Evolutionary conservation across 1,140 invertebrate genomes (phyloP), one percentile per base, ranked within the genome.

Genomic region (Musca domestica): DNA sequence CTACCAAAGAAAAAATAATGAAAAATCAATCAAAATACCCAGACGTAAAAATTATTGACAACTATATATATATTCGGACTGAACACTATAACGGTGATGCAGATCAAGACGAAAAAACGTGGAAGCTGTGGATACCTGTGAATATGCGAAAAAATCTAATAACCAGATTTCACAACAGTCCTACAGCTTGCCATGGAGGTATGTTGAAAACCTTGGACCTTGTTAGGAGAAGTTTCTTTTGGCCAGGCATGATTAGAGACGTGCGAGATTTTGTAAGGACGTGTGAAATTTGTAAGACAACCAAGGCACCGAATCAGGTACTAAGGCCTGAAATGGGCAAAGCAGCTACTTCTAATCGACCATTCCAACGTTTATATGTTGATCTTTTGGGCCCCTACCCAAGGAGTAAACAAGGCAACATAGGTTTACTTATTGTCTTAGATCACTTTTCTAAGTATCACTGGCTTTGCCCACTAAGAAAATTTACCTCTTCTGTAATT

Each of bases 71-170:
- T 20, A 65, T 52, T 20, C 23, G 49, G 17, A 69, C 47, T 9
- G 46, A 64, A 19, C 51, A 46, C 49, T 20, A 48, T n/a, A 20
- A 25, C 19, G 63, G 51, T 14, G 25, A 20, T 19, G 20, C 25
- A 7, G 27, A 54, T 10, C 34, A 64, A 12, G 51, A 66, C 14
- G 7, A 51, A 17, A 49, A 14, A 19, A 4, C 25, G 2, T 70
- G 69, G 69, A 67, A 67, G 56, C 25, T 70, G 4, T 67, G 65
- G 69, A 52, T 70, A 22, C 69, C 69, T 15, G 6, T 41, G 7
- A 51, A 70, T n/a, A 14, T 67, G 12, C 17, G 46, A 7, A 14
- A 14, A 1, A 51, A 58, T 12, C 4, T 67, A 19, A 41, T 70
- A 9, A 14, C 7, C 9, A 52, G 34, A 19, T 25, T 47, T 4